Conservation (phyloP, 2,113 vertebrate species). For the Grammomys dolichurus region DNA sequence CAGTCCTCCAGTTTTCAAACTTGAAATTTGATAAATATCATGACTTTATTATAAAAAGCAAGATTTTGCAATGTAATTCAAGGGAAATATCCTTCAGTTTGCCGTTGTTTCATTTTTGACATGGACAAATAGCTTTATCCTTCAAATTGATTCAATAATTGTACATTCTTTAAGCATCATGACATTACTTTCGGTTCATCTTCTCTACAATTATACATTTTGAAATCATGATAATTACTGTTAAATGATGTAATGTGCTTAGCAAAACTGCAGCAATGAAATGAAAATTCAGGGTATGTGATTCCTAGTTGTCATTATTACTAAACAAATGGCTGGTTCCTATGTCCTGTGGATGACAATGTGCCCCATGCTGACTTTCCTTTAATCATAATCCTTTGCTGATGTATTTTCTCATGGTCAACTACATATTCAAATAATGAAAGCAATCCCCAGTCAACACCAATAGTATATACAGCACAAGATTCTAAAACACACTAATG, state of each 20-base stretch:
- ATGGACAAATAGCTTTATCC: not conserved
- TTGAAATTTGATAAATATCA: not conserved
- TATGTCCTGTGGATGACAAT: not conserved
- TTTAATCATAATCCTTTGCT: not conserved
- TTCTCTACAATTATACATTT: not conserved
- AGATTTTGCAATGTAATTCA: not conserved
- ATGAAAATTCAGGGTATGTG: not conserved
- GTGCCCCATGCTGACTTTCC: not conserved
- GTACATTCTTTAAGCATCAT: not conserved
- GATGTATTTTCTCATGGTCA: not conserved
- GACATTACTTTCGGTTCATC: not conserved
- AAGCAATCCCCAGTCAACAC: not conserved
- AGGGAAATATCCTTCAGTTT: not conserved
- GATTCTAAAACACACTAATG: not conserved
- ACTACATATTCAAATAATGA: not conserved
- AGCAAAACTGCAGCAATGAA: not conserved
- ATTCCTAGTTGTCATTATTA: not conserved
- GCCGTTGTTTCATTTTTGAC: not conserved
- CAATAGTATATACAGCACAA: not conserved
- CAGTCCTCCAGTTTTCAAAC: not conserved
- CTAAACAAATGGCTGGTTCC: not conserved
- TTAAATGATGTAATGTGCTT: not conserved
- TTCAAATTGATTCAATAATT: not conserved
- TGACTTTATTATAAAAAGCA: not conserved
- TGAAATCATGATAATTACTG: not conserved